Conservation (phyloP, 2,113 vertebrate species). For the Clarias macrocephalus region DNA sequence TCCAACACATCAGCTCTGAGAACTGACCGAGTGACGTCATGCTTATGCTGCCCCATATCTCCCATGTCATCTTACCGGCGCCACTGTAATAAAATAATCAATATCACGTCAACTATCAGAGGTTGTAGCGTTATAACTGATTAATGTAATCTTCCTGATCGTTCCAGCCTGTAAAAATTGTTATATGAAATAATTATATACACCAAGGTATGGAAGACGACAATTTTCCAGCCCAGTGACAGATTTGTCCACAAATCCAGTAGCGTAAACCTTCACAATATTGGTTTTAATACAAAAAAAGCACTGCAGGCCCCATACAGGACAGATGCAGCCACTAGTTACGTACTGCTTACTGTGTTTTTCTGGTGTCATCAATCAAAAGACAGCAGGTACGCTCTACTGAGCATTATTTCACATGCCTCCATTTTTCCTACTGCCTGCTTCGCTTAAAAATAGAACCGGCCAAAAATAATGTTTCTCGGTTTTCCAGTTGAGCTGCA, state of each 20-base stretch:
- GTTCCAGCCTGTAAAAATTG: no score
- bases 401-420: neutral
- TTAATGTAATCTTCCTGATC: no score
- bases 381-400: neutral
- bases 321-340: neutral
- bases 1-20: no score
- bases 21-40: no score
- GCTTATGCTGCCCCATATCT: no score
- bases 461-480: neutral
- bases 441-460: neutral
- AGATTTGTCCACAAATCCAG: neutral
- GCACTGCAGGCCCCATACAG: neutral
- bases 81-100: no score
- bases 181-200: no score
- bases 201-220: neutral
- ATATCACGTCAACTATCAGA: no score
- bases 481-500: conserved; percentile 6
- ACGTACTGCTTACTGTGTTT: neutral
- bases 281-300: neutral
- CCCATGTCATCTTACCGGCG: no score
- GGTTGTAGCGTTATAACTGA: no score
- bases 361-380: conserved; percentile 17
- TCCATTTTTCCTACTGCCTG: neutral
- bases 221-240: neutral
- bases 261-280: neutral